Conservation (phyloP, 2,797 vertebrate genomes). For the Choloepus didactylus region DNA sequence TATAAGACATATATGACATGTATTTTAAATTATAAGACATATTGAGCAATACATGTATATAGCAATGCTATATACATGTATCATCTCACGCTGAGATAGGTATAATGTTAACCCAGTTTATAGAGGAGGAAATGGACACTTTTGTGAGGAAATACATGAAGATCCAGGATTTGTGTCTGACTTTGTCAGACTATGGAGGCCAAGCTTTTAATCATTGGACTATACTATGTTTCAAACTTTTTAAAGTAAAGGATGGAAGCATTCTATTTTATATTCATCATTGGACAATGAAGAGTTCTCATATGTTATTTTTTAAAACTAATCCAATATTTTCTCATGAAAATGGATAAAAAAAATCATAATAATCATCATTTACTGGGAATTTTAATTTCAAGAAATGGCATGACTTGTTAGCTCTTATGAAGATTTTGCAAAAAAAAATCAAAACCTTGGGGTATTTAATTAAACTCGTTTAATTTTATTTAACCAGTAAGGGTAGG, state of each 20-base stretch:
- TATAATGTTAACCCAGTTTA: neutral
- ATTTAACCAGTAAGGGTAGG: neutral
- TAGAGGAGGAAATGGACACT: neutral
- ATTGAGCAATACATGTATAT: no score
- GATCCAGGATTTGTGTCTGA: neutral
- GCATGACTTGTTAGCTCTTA: neutral
- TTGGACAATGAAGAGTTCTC: neutral
- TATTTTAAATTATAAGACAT: no score
- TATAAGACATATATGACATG: no score
- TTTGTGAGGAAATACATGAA: neutral
- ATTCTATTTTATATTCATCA: neutral
- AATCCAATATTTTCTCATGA: neutral
- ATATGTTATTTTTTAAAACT: neutral
- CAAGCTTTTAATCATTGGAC: neutral
- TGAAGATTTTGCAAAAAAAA: neutral
- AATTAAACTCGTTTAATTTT: neutral
- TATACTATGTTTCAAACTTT: neutral
- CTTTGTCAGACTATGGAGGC: neutral
- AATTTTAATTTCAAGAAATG: neutral
- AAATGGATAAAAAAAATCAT: neutral
- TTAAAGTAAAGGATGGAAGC: neutral
- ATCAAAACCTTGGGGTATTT: neutral
- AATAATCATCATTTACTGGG: neutral
- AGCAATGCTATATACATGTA: neutral
- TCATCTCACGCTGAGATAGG: neutral